Evolutionary conservation across 2,113 vertebrate genomes (phyloP), one percentile per base, ranked within the genome.

Genomic region (Elephantulus edwardii): DNA sequence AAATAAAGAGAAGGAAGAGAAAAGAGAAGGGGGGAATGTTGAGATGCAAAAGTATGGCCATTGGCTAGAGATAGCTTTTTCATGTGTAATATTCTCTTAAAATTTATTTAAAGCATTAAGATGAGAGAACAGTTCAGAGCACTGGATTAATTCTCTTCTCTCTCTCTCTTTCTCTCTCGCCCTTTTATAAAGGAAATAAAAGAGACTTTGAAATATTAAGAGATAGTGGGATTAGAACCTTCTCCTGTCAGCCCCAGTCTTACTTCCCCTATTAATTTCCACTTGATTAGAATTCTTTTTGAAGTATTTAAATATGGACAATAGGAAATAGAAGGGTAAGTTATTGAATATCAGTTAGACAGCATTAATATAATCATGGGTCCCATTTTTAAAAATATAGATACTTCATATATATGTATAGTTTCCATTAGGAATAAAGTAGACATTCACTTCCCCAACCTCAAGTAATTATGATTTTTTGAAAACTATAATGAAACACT

Each of bases 211-310:
- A 99, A 99, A 99, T 99, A 99, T 98, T 98, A 98, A 99, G 98
- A 98, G 99, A 99, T 99, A 99, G 99, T 97, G 96, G 99, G 99
- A 99, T 99, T 99, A 99, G 98, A 98, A 98, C 98, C 98, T 98
- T 99, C 98, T 99, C 98, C 98, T 98, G 98, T 98, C 98, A 98
- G 97, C 98, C 98, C 99, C 97, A 98, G 98, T 98, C 98, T 99
- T 98, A 98, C 97, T 98, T 98, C 98, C 97, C 97, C 98, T 98
- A 99, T 99, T 99, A 99, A 99, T 99, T 99, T 99, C 98, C 98
- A 99, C 98, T 99, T 99, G 99, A 99, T 99, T 99, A 99, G 98
- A 99, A 99, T 99, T 99, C 99, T 99, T 99, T 99, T 99, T 99
- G 99, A 99, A 99, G 99, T 99, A 98, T 98, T 99, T 99, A 98